These are phyloP conservation scores for Ascaphus truei DNA, from an alignment of 2,113 vertebrate genomes.

Conservation along the genomic window DNA sequence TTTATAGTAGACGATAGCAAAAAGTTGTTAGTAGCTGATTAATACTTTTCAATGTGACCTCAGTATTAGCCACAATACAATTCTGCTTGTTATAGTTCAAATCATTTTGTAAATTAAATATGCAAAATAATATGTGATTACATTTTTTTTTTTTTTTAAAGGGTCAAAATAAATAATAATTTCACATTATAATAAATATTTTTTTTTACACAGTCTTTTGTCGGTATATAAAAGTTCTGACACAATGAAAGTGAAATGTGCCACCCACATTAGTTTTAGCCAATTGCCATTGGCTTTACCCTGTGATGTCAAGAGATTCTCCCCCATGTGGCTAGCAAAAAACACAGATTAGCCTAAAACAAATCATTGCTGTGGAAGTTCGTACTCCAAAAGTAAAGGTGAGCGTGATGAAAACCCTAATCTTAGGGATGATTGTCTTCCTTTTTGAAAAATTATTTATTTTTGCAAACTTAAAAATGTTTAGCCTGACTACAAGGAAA, in stretches of 20 bases:
- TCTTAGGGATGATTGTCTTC: slow-evolving; percentile 71
- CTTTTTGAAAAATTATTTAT: slow-evolving; percentile 78
- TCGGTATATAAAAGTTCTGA: background rate
- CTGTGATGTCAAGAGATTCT: slow-evolving; percentile 25
- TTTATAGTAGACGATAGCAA: too few species aligned
- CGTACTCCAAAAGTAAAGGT: slow-evolving; percentile 1
- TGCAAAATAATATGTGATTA: too few species aligned
- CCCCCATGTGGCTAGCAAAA: slow-evolving; percentile 27
- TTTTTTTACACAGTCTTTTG: background rate
- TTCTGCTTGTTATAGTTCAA: too few species aligned
- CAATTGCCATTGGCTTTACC: slow-evolving; percentile 11
- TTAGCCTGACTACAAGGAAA: slow-evolving; percentile 43
- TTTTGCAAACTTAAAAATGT: slow-evolving; percentile 63
- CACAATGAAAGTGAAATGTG: background rate
- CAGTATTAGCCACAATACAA: too few species aligned
- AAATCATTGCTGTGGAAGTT: background rate
- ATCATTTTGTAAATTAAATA: too few species aligned
- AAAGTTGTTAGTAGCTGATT: too few species aligned
- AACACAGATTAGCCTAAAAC: slow-evolving; percentile 18
- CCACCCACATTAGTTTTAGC: background rate
- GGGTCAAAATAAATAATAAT: too few species aligned
- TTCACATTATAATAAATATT: too few species aligned
- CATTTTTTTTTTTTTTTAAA: too few species aligned
- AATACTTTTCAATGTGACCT: too few species aligned
- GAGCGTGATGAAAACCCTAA: slow-evolving; percentile 57